Base-by-base conservation (phyloP, 2,113 vertebrate genomes). In the Perca fluviatilis region DNA sequence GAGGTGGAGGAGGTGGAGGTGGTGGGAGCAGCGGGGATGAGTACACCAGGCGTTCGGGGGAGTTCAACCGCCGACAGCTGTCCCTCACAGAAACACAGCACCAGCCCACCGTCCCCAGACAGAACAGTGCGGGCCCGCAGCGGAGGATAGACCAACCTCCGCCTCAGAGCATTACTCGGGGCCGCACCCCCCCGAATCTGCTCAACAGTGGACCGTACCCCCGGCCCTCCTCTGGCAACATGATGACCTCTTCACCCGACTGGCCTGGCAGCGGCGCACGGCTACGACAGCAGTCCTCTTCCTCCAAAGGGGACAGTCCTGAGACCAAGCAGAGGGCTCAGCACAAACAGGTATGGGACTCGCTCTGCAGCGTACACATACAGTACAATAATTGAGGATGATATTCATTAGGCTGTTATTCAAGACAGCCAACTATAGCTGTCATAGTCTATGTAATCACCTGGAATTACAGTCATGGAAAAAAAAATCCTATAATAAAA, bases 261-360 rank as follows among this genome's bases (percentile, higher is more conserved):
- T 99, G 98, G 98, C 97, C 97, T 0, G 95, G 96, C 88, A 96
- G 96, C 0, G 96, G 98, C 0, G 95, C 97, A 0, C 95, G 98
- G 0, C 91, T 99, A n/a, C 95, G 97, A 10, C 98, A 99, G 83
- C 98, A 98, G 93, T 97, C 97, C 0, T 98, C 97, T 0, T 99
- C 98, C 15, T 99, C 98, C 79, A 99, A 99, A 88, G 97, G 97
- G 0, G 98, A 99, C 93, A 99, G 98, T 84, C 98, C 98, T 0
- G 98, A 99, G 94, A 97, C 96, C 82, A 99, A 99, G 89, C 98
- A 98, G 53, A 96, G 97, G 9, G 94, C 94, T 0, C 93, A 95
- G 84, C 97, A 99, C 93, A 99, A 98, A 67, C 98, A 99, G 97
- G 98, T 99, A 88, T 89, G 94, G 5, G 16, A 12, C 21, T 62